Percentiles rank a stretch among this genome's conserved stretches.
These are phyloP conservation scores for Choloepus hoffmanni DNA, from an alignment of 2,113 vertebrate genomes.

Conservation along the genomic window DNA sequence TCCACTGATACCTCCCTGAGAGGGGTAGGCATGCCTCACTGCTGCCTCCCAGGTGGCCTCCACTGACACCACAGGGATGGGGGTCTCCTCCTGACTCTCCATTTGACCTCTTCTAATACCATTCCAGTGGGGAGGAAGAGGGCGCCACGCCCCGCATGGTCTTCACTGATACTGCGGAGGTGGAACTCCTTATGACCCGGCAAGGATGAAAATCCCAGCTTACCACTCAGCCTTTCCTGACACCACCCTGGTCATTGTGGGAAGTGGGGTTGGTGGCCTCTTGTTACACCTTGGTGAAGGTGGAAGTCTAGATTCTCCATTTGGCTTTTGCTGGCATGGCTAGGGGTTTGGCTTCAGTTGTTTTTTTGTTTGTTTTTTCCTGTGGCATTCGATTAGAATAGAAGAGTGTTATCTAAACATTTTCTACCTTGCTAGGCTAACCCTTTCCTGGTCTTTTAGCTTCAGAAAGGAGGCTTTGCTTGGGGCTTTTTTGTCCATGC, in stretches of 20 bases:
- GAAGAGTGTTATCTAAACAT: background rate
- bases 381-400: background rate
- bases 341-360: too few species aligned
- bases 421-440: background rate
- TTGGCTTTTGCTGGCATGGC: background rate
- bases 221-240: background rate
- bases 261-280: too few species aligned
- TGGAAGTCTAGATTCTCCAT: background rate
- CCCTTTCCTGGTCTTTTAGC: background rate
- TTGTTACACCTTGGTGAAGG: background rate
- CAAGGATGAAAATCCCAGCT: background rate
- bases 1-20: background rate
- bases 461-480: background rate
- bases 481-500: background rate
- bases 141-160: too few species aligned
- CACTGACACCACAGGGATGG: background rate
- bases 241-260: background rate
- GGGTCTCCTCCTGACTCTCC: too few species aligned
- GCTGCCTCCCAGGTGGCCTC: background rate
- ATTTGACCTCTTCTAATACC: too few species aligned
- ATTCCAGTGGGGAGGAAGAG: too few species aligned
- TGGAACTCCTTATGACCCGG: accelerated
- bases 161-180: background rate
- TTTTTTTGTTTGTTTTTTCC: background rate
- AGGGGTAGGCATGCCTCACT: background rate